Base-by-base conservation (phyloP, 2,113 vertebrate species). In the Passer domesticus region DNA sequence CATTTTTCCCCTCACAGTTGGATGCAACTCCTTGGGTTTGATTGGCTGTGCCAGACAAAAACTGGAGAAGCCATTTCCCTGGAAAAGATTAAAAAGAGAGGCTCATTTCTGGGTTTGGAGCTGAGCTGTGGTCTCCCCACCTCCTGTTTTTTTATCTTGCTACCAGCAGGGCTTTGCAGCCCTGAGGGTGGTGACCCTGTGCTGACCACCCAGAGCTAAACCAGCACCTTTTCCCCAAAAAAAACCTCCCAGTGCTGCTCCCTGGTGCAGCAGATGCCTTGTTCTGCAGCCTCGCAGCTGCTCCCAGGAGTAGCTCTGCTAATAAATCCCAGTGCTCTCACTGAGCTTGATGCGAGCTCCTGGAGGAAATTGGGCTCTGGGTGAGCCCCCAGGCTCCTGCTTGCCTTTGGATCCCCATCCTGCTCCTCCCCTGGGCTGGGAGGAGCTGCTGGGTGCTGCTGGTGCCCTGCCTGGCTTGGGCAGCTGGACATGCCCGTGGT, bases 1-100 rank as follows among this genome's bases (percentile, higher is more conserved):
- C 55, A 37, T 77, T 74, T 78, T 31, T 33, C 28, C 18, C 44
- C 66, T 59, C 4, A 0, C 72, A n/a, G 75, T 55, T 7, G 0
- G 73, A 31, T 81, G 78, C 47, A 46, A 15, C 73, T 39, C 68
- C 72, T 66, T 64, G 72, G 56, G 62, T 81, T 84, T 83, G 73
- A 92, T 82, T 90, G 89, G 64, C 81, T 92, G 70, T 15, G 96
- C 59, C 73, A 89, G 75, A 86, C 80, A 74, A 86, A 84, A 75
- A 21, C 13, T n/a, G 31, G 33, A 86, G 68, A 47, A 91, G 18
- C 35, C 10, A 19, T 58, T 86, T 85, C 59, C 37, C 44, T 46
- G 27, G 24, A 30, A 75, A 85, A 46, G 27, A n/a, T 63, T 23
- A 13, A 37, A 72, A 35, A 55, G 55, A 46, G 33, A 72, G 19